Conservation (phyloP, 2,888 invertebrate species). For the Cryptus viduatorius region DNA sequence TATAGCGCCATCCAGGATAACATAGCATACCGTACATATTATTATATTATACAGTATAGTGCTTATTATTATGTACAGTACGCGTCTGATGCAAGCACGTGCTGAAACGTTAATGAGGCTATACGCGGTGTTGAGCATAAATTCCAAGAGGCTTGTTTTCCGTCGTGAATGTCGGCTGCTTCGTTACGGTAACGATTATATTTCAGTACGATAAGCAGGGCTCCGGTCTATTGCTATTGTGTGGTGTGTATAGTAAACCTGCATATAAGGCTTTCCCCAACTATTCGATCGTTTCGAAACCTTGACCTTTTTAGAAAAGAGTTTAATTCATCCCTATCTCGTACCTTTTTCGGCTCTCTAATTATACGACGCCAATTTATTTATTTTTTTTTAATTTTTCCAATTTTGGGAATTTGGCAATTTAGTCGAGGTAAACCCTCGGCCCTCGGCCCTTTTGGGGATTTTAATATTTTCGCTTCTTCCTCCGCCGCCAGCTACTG, state of each 20-base stretch:
- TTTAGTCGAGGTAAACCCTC: no score
- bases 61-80: conserved; percentile 1
- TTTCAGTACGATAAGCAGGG: conserved; percentile 37
- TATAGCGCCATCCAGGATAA: background rate
- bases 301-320: background rate
- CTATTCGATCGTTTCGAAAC: background rate
- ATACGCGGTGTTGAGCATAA: conserved; percentile 27
- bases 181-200: conserved; percentile 44
- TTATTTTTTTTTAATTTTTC: background rate
- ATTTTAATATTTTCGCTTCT: no score
- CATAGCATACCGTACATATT: background rate
- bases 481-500: no score
- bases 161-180: conserved; percentile 40
- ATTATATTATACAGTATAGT: background rate
- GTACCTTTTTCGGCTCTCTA: background rate
- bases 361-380: background rate
- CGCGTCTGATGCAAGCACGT: conserved; percentile 11
- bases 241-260: conserved; percentile 3
- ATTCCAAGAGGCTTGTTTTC: conserved; percentile 41
- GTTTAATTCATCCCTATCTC: background rate
- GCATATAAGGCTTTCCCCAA: background rate
- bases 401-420: no score
- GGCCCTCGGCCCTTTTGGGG: no score
- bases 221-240: conserved; percentile 10
- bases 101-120: conserved; percentile 37